These are phyloP conservation scores for Paguma larvata DNA, from an alignment of 2,797 vertebrate genomes.

Conservation along the genomic window DNA sequence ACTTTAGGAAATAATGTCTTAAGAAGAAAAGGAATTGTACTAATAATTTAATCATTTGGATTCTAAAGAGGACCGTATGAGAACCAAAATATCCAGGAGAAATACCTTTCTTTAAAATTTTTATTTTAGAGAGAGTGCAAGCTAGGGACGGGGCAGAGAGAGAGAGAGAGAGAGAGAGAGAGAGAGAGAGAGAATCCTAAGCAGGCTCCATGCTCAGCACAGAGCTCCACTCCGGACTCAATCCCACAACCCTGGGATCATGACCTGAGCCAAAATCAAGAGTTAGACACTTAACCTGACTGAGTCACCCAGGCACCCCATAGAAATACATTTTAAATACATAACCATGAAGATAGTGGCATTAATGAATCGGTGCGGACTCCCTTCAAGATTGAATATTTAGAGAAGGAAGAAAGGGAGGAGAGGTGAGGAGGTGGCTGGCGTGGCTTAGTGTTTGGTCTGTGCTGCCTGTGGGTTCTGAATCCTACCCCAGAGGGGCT, in stretches of 20 bases:
- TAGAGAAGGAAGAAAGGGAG: not conserved
- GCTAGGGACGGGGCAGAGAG: too few species aligned
- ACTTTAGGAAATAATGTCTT: not conserved
- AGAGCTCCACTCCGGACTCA: too few species aligned
- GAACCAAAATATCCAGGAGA: not conserved
- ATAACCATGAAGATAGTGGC: not conserved
- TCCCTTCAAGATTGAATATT: not conserved
- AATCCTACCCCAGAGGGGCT: not conserved
- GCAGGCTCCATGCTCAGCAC: too few species aligned
- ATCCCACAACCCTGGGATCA: too few species aligned
- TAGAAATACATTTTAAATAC: constrained; percentile 36
- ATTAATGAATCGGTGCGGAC: not conserved
- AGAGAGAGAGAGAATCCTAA: too few species aligned
- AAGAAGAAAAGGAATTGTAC: not conserved
- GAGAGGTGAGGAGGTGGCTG: not conserved
- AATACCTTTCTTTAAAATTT: not conserved
- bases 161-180: too few species aligned
- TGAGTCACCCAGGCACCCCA: too few species aligned
- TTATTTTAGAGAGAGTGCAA: too few species aligned
- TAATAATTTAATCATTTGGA: not conserved
- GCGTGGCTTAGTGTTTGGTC: not conserved
- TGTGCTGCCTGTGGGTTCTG: not conserved
- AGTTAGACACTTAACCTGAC: too few species aligned
- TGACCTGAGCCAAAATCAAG: too few species aligned
- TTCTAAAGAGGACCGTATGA: constrained; percentile 6